These are phyloP conservation scores for Ptychochromis oligacanthus DNA, from an alignment of 2,113 vertebrate species.

Conservation along the genomic window DNA sequence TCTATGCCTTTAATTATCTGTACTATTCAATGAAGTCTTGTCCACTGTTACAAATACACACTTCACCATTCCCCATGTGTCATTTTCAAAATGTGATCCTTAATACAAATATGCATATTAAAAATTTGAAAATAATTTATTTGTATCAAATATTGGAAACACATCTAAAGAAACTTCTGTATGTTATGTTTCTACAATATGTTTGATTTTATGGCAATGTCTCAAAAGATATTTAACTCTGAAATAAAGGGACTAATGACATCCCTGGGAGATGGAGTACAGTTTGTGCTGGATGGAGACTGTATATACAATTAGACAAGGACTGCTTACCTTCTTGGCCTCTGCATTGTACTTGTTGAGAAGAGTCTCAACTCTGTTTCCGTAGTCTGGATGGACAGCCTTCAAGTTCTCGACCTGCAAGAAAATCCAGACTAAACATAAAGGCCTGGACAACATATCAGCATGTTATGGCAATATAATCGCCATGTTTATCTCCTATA, in stretches of 20 bases:
- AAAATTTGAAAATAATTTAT: neutral
- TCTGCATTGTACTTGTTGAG: conserved; percentile 87
- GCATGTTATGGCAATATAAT: too few relatives aligned
- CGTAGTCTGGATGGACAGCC: conserved; percentile 88
- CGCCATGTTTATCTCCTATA: too few relatives aligned
- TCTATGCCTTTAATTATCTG: neutral
- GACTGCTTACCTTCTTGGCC: conserved; percentile 83
- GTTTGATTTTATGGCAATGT: neutral
- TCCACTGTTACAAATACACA: neutral
- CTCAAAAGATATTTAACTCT: neutral
- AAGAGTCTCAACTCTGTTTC: conserved; percentile 80
- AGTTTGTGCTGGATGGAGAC: neutral
- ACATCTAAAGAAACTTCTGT: neutral
- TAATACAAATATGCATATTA: neutral
- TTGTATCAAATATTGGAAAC: neutral
- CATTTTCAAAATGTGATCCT: neutral
- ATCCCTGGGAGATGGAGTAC: too few relatives aligned
- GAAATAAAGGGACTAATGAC: neutral
- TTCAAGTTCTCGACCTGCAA: conserved; percentile 88
- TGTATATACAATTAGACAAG: too few relatives aligned
- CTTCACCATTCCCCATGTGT: neutral
- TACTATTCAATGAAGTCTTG: neutral
- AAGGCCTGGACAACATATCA: too few relatives aligned
- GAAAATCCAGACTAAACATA: too few relatives aligned
- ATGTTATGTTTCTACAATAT: neutral